Percentiles rank a stretch among this genome's conserved stretches.
phyloP scores from a whole-genome alignment of 2,113 vertebrate species.

The Arvicanthis niloticus region DNA sequence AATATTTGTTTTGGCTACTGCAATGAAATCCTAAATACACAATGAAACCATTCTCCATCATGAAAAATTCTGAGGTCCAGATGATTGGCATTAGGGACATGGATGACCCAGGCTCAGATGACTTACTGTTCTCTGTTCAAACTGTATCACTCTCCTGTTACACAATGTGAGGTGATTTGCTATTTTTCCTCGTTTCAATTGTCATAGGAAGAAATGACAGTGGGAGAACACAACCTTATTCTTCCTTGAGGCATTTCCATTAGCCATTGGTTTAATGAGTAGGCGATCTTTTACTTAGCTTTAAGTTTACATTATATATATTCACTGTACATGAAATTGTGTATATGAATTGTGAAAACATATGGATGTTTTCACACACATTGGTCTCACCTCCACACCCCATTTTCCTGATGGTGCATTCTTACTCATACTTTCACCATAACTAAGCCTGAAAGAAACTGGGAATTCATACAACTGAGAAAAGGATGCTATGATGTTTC shows the following conservation, averaged over 20 bases:
- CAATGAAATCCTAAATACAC: neutral
- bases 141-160: rapidly evolving
- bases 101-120: neutral
- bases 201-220: neutral
- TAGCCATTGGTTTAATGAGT: neutral
- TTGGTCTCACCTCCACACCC: neutral
- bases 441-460: neutral
- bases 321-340: neutral
- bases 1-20: neutral
- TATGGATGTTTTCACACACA: neutral
- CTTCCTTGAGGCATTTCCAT: neutral
- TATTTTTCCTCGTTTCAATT: neutral
- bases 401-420: neutral
- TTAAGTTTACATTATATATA: neutral
- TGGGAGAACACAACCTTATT: neutral
- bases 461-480: neutral
- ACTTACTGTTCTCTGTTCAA: neutral
- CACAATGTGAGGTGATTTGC: neutral
- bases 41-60: neutral
- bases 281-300: neutral
- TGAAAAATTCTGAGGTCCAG: neutral
- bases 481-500: neutral
- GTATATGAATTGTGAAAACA: no score
- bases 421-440: neutral
- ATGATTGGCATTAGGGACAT: neutral